Evolutionary conservation across 2,888 invertebrate genomes (phyloP), one percentile per base, ranked within the genome.

Genomic region (Eulithis prunata): DNA sequence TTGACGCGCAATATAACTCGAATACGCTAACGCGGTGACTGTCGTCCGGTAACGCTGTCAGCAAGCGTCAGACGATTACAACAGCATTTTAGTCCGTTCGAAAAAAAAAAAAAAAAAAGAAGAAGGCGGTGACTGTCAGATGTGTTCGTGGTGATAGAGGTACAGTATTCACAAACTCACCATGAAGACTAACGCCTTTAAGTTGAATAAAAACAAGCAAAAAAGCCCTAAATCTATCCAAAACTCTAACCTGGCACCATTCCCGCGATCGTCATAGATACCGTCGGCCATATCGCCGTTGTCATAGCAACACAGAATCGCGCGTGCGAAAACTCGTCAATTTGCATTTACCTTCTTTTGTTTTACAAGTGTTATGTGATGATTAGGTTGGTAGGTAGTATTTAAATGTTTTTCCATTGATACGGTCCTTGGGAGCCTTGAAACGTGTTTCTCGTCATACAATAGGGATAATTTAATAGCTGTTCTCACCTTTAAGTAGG

Each of bases 261-360:
- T 56, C 28, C 21, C 36, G 55, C 36, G 57, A 60, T 59, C 47
- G 47, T 57, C 64, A 47, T n/a, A 63, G 28, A 53, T 47, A 64
- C 47, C 10, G 45, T 54, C 69, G 57, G 74, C 74, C 77, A 77
- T 78, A 72, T 75, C 75, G 72, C 54, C 72, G 78, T 76, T 68
- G 75, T 73, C 75, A 76, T 76, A 71, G 73, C 71, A 66, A 77
- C 78, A 69, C 66, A 68, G 70, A 71, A 71, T 71, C 62, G 68
- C 71, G 71, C 69, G 76, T 72, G 74, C 66, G 74, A 74, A 75
- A 71, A 69, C 56, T 32, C 45, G 51, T 28, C 53, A 62, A 73
- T 71, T 75, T 74, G 70, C 66, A 71, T 71, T 58, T 68, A 64
- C 62, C 36, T 32, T 57, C 71, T 72, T 66, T 72, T 71, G 68